Conservation (phyloP, 2,113 vertebrate genomes). For the Sigmodon hispidus region DNA sequence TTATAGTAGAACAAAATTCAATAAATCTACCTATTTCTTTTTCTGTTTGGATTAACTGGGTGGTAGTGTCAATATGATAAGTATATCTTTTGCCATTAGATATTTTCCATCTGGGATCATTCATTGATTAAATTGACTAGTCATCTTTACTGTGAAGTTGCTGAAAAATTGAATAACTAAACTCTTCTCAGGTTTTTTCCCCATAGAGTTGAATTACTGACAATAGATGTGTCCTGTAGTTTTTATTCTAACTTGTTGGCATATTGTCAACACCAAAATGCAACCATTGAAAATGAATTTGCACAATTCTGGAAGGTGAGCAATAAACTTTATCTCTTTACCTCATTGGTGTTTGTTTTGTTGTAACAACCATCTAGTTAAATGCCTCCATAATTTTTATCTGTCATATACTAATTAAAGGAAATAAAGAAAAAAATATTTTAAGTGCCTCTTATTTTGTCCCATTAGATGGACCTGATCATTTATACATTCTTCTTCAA, state of each 20-base stretch:
- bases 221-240: not conserved
- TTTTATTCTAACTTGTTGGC: not conserved
- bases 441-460: not conserved
- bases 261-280: not conserved
- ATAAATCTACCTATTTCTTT: not conserved
- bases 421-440: not conserved
- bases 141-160: slow-evolving; percentile 23
- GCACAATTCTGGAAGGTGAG: not conserved
- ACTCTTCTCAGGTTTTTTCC: not conserved
- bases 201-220: not conserved
- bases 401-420: not conserved
- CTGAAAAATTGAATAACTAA: slow-evolving; percentile 38
- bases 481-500: slow-evolving; percentile 11
- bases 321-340: not conserved
- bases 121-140: slow-evolving; percentile 1
- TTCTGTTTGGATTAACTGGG: slow-evolving; percentile 45
- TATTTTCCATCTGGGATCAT: not conserved
- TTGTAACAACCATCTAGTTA: not conserved
- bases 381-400: not conserved
- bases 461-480: not conserved
- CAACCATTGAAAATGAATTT: not conserved
- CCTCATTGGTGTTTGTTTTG: not conserved
- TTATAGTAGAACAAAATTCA: slow-evolving; percentile 12
- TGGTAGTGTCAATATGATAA: slow-evolving; percentile 8
- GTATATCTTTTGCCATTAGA: not conserved